Evolutionary conservation across 2,888 invertebrate species (phyloP).

Genomic region (Rhagonycha lutea): DNA sequence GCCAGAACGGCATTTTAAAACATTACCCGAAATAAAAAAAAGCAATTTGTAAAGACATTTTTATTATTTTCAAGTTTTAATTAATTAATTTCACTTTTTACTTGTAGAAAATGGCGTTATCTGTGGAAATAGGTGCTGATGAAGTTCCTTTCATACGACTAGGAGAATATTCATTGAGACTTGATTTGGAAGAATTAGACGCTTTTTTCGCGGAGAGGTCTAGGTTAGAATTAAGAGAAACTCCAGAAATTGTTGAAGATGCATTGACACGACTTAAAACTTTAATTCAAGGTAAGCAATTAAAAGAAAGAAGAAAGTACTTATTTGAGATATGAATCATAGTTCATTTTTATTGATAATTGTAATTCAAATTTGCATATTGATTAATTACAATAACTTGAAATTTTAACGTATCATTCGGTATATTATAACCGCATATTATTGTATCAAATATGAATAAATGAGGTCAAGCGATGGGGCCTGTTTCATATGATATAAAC

Average conservation of each 20-base stretch:
- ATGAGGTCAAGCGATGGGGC: background rate
- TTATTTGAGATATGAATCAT: background rate
- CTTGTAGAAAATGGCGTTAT: constrained; percentile 3
- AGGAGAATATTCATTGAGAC: constrained; percentile 61
- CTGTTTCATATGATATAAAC: background rate
- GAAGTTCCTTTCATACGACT: constrained; percentile 66
- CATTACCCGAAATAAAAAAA: background rate
- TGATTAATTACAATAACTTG: background rate
- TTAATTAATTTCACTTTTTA: background rate
- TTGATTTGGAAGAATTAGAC: constrained; percentile 67
- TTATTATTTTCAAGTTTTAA: background rate
- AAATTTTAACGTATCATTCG: background rate
- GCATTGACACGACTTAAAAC: constrained; percentile 62
- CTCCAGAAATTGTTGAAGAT: constrained; percentile 65
- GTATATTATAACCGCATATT: too few species aligned
- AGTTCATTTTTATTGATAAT: background rate
- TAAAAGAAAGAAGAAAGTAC: background rate
- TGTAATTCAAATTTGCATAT: background rate
- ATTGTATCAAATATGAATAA: background rate
- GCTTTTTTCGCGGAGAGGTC: constrained; percentile 66
- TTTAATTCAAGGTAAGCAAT: constrained; percentile 63
- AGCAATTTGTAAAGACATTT: too few species aligned
- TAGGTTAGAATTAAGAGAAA: constrained; percentile 70
- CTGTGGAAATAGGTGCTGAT: constrained; percentile 44
- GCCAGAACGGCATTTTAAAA: background rate